phyloP scores from a whole-genome alignment of 2,113 vertebrate genomes.

The Galbula dea region DNA sequence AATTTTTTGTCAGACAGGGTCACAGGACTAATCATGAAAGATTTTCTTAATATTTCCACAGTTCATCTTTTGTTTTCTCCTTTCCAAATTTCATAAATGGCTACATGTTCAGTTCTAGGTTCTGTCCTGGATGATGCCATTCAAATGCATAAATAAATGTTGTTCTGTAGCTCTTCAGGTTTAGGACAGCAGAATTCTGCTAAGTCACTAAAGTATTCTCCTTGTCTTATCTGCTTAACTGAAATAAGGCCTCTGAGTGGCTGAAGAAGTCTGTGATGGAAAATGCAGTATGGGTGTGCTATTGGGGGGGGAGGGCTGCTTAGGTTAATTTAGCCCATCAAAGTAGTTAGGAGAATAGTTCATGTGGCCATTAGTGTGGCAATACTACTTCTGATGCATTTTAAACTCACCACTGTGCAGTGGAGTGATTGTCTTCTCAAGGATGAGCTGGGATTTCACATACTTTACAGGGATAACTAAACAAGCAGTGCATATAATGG shows the following conservation, averaged over 20 bases:
- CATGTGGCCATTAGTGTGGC: neutral
- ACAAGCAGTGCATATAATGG: neutral
- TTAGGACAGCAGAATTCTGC: neutral
- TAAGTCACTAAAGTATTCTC: neutral
- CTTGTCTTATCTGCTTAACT: neutral
- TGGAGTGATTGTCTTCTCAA: neutral
- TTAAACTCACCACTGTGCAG: neutral
- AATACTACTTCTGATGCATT: neutral
- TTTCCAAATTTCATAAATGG: neutral
- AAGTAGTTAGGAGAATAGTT: neutral
- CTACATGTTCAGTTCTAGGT: neutral
- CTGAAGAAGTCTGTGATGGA: neutral
- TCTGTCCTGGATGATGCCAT: neutral
- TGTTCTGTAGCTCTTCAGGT: neutral
- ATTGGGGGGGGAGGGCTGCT: rapidly evolving
- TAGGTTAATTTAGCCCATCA: neutral
- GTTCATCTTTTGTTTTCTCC: neutral
- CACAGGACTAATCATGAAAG: neutral
- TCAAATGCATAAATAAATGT: neutral
- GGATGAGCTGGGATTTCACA: neutral
- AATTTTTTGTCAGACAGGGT: neutral
- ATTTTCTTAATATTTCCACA: neutral
- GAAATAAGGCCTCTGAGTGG: neutral
- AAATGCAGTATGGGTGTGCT: neutral
- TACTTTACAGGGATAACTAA: neutral